Evolutionary conservation across 2,113 vertebrate genomes (phyloP), one percentile per base, ranked within the genome.

Genomic region (Daboia siamensis): DNA sequence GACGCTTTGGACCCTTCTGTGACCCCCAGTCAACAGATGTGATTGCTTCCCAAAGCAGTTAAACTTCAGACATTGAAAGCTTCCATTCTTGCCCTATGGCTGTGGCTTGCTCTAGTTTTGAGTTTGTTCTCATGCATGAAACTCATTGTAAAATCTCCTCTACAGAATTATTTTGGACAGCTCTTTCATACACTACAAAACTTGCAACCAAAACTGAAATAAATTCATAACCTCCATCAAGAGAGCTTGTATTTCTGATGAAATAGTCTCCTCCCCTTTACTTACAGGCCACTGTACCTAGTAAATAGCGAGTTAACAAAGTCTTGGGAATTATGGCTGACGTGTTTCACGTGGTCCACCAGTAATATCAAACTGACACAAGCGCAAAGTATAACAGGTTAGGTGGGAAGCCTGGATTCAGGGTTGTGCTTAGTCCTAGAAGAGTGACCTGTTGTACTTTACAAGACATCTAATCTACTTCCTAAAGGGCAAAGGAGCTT

Each of bases 21-120:
- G 99, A 99, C 95, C 99, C 99, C 33, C 99, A 99, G 97, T 99
- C 99, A 96, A 99, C 99, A 90, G 99, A 99, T 93, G 99, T 99
- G 91, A 99, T 99, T 93, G 98, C 97, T 96, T 97, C 98, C 80
- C 98, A 98, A 95, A 98, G 94, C 97, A 98, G 97, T 97, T 98
- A 98, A 97, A 96, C 94, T 87, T 86, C 86, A 94, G 85, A 88
- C 89, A 93, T 92, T 84, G 91, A 95, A 97, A 96, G 92, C 95
- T 96, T 96, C 96, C 92, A 94, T 95, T 86, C 33, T 95, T 29
- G 95, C 91, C 92, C 93, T 44, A 93, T 94, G 96, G 93, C 88
- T 94, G 64, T 94, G 96, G 93, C 95, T 92, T 92, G 91, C 94
- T 94, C 93, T 84, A 87, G 96, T 97, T 95, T 95, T 94, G 96